Base-by-base conservation (phyloP, 1,140 invertebrate genomes). In the Euwallacea fornicatus region DNA sequence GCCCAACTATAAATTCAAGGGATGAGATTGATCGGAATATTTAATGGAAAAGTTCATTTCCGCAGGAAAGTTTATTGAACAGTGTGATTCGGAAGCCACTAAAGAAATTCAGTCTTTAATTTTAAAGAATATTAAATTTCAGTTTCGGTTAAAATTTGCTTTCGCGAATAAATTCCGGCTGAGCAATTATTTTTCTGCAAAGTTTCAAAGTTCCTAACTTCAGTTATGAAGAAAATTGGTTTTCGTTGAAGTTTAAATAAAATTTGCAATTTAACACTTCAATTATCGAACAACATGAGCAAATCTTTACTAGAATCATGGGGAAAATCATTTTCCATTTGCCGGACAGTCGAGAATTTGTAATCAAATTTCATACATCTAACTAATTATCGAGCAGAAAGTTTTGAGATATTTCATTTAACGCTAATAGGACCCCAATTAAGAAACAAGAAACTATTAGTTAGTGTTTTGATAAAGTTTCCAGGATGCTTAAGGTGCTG, bases 11-110 rank as follows among this genome's bases (percentile, higher is more conserved):
- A 58, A 58, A 58, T 58, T 58, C 21, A 21, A 21, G n/a, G 11
- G 55, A 58, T 15, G n/a, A 15, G n/a, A 58, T 58, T 58, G 21
- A 33, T 33, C 55, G 21, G 55, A 58, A 58, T 58, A 58, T 58
- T 21, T 58, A 33, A 58, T 58, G 55, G 55, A n/a, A 58, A 58
- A 58, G n/a, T 58, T 58, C 16, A 58, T 3, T 58, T 15, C 21
- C n/a, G 16, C 55, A n/a, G 9, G 6, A 21, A 58, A 58, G 55
- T 33, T 15, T 58, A 58, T 58, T 21, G 55, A 58, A 15, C 21
- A 58, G 13, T 58, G 7, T 33, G 13, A 58, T 58, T 58, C 16
- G n/a, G 6, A 58, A 58, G 21, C 9, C 21, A 58, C 16, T 58
- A 58, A 58, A 58, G 13, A 50, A 13, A 50, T 33, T 33, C 21